Evolutionary conservation across 2,113 vertebrate genomes (phyloP).

Genomic region (Morone chrysops): DNA sequence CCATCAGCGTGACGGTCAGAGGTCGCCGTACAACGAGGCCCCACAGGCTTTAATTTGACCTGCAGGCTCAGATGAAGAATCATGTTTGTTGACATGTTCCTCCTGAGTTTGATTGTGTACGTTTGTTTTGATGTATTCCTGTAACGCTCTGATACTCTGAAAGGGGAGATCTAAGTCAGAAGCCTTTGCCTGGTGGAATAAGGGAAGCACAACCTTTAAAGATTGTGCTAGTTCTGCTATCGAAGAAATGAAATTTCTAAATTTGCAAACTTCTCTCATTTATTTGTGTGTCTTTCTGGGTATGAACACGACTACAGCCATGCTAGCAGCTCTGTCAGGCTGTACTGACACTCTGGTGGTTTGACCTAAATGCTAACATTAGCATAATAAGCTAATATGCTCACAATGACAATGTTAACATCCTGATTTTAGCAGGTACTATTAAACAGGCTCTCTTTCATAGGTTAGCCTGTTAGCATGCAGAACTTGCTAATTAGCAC

Average conservation of each 20-base stretch:
- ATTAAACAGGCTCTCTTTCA: too few species aligned
- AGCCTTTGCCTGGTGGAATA: not conserved
- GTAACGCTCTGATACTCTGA: slow-evolving; percentile 60
- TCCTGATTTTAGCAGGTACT: too few species aligned
- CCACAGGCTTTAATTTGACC: slow-evolving; percentile 61
- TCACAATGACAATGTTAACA: not conserved
- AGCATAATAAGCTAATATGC: not conserved
- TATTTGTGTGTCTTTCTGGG: too few species aligned
- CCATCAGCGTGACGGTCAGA: slow-evolving; percentile 59
- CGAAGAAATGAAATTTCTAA: too few species aligned
- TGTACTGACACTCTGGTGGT: too few species aligned
- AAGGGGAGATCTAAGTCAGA: slow-evolving; percentile 9
- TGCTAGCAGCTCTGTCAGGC: too few species aligned
- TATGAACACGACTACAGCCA: too few species aligned
- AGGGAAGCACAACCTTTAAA: not conserved
- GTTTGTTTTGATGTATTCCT: slow-evolving; percentile 58
- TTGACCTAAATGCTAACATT: too few species aligned
- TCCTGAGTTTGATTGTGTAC: slow-evolving; percentile 61
- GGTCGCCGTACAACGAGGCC: slow-evolving; percentile 59
- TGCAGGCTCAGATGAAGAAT: slow-evolving; percentile 31
- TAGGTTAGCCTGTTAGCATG: too few species aligned
- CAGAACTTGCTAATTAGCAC: too few species aligned
- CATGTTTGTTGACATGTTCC: slow-evolving; percentile 73
- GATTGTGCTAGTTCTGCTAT: too few species aligned
- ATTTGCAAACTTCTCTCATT: too few species aligned